These are phyloP conservation scores for Oxyura jamaicensis DNA, from an alignment of 2,113 vertebrate species.

Conservation along the genomic window DNA sequence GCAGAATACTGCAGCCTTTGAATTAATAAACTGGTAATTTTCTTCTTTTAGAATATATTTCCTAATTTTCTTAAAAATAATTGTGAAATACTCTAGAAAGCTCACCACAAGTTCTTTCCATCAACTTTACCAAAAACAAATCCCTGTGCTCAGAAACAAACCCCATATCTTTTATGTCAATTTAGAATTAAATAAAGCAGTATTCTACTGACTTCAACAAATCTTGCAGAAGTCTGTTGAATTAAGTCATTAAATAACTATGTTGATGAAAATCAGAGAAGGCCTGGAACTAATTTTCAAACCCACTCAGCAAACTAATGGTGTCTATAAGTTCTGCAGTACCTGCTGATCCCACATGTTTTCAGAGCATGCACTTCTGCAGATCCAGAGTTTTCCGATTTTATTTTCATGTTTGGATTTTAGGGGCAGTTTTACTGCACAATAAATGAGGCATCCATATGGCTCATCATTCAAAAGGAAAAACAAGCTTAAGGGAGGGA, in stretches of 20 bases:
- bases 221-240: not conserved
- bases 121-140: not conserved
- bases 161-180: fast-evolving
- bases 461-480: fast-evolving
- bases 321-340: not conserved
- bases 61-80: not conserved
- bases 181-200: not conserved
- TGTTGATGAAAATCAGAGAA: not conserved
- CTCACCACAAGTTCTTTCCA: fast-evolving
- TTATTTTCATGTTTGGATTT: not conserved
- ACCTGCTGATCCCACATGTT: not conserved
- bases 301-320: fast-evolving
- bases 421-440: not conserved
- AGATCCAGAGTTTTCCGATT: not conserved
- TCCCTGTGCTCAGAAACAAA: not conserved
- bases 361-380: not conserved
- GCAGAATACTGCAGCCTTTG: not conserved
- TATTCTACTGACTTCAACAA: not conserved
- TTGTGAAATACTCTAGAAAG: not conserved
- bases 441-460: not conserved
- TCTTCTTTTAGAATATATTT: not conserved
- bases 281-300: not conserved
- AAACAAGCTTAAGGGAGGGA: not conserved
- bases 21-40: not conserved
- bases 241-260: not conserved